A percentile compares a stretch with the other conserved stretches of the same genome.
These are phyloP conservation scores for Cyanocitta stelleri DNA, from an alignment of 2,113 vertebrate genomes.

Conservation along the genomic window DNA sequence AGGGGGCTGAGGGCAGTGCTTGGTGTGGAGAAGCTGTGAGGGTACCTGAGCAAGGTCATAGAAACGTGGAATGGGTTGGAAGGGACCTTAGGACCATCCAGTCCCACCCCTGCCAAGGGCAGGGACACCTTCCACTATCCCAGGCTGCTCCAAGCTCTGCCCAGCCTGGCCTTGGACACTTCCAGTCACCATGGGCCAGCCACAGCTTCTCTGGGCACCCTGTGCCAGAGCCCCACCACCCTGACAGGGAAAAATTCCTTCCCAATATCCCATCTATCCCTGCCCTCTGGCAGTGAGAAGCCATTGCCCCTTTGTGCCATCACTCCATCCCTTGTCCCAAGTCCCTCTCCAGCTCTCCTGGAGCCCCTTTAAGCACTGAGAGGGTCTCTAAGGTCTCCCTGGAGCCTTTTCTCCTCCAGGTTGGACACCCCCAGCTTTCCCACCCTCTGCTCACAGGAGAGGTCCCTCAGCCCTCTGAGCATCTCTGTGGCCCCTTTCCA, in stretches of 20 bases:
- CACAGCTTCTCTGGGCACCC: not conserved
- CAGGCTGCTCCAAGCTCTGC: fast-evolving
- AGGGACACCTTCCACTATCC: not conserved
- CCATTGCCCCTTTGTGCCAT: not conserved
- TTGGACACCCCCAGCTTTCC: not conserved
- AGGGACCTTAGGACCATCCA: not conserved
- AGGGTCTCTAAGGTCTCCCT: not conserved
- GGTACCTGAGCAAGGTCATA: fast-evolving
- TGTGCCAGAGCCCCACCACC: not conserved
- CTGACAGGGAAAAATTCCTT: not conserved
- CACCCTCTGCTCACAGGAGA: not conserved
- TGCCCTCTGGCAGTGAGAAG: too few relatives aligned
- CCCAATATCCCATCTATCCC: fast-evolving
- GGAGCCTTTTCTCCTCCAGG: not conserved
- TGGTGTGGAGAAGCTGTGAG: not conserved
- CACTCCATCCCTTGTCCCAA: not conserved
- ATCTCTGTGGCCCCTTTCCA: too few relatives aligned
- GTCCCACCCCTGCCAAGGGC: not conserved
- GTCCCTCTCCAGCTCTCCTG: not conserved
- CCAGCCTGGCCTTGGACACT: not conserved
- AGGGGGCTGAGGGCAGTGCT: not conserved
- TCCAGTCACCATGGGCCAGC: not conserved
- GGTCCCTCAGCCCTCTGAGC: not conserved
- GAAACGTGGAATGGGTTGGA: not conserved
- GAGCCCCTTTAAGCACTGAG: too few relatives aligned